Conservation (phyloP, 1,140 invertebrate genomes). For the Neomicropteryx cornuta region DNA sequence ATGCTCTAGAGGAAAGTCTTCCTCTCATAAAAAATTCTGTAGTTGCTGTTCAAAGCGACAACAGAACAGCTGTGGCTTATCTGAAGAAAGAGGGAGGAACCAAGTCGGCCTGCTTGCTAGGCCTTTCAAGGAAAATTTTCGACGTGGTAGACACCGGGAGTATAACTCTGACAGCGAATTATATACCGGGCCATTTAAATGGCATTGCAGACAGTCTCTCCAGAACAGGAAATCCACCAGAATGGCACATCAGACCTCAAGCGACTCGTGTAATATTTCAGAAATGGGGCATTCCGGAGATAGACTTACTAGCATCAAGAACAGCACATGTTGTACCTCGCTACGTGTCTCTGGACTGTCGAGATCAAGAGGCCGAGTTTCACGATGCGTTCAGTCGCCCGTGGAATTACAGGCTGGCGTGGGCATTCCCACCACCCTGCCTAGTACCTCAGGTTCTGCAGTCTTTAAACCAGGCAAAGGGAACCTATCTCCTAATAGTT, state of each 20-base stretch:
- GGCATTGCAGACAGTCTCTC: conserved; percentile 16
- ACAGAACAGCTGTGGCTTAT: too few relatives aligned
- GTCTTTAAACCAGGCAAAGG: conserved; percentile 13
- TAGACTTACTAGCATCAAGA: conserved; percentile 17
- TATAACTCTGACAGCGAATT: conserved; percentile 11
- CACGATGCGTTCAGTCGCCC: conserved; percentile 16
- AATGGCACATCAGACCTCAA: conserved; percentile 12
- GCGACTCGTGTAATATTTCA: conserved; percentile 11
- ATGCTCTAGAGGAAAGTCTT: too few relatives aligned
- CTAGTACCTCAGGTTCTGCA: conserved; percentile 14
- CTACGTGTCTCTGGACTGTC: conserved; percentile 15
- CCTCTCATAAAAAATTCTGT: too few relatives aligned
- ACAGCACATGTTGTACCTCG: conserved; percentile 11
- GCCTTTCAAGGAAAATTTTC: conserved; percentile 13
- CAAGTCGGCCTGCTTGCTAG: conserved; percentile 12
- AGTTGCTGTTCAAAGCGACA: conserved; percentile 7
- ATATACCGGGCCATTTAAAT: conserved; percentile 15
- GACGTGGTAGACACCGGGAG: conserved; percentile 12
- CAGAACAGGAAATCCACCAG: conserved; percentile 8
- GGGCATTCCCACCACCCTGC: conserved; percentile 17
- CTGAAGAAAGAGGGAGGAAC: too few relatives aligned
- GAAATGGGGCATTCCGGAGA: conserved; percentile 12
- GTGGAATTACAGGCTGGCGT: conserved; percentile 16
- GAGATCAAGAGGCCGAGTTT: conserved; percentile 13
- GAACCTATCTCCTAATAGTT: conserved; percentile 12